These are phyloP conservation scores for Silurus glanis DNA, from an alignment of 2,113 vertebrate species.

Conservation along the genomic window DNA sequence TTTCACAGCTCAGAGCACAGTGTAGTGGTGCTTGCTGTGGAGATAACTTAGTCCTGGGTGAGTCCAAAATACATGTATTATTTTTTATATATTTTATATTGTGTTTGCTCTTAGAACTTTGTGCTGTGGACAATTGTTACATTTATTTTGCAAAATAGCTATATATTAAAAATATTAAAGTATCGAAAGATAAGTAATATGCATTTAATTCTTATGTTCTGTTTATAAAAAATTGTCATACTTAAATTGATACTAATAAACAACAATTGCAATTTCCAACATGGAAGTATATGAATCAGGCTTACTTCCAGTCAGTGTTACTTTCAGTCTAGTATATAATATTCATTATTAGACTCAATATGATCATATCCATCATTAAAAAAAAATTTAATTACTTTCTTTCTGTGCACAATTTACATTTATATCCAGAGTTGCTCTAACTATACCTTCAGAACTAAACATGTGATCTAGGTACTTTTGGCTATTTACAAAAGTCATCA, in stretches of 20 bases:
- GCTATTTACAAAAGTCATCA: neutral
- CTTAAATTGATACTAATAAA: neutral
- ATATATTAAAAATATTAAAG: neutral
- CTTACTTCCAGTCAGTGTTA: neutral
- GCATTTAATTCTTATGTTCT: neutral
- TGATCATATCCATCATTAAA: neutral
- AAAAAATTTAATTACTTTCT: neutral
- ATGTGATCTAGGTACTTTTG: neutral
- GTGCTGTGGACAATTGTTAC: neutral
- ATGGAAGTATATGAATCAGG: neutral
- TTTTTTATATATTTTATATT: neutral
- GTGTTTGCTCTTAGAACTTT: neutral
- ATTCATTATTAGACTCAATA: neutral
- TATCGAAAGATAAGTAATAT: neutral
- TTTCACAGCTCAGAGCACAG: constrained; percentile 87
- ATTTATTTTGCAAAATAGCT: neutral
- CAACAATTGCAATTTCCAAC: neutral
- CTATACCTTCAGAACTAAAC: neutral
- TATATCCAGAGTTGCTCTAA: no score
- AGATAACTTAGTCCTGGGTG: constrained; percentile 87
- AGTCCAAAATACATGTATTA: constrained; percentile 48
- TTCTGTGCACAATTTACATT: neutral
- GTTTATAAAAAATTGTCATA: neutral
- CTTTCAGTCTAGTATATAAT: no score
- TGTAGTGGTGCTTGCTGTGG: constrained; percentile 87